Percentiles rank a stretch among this genome's conserved stretches.
Conservation (phyloP, 1,140 invertebrate genomes). For the Cyclina sinensis region DNA sequence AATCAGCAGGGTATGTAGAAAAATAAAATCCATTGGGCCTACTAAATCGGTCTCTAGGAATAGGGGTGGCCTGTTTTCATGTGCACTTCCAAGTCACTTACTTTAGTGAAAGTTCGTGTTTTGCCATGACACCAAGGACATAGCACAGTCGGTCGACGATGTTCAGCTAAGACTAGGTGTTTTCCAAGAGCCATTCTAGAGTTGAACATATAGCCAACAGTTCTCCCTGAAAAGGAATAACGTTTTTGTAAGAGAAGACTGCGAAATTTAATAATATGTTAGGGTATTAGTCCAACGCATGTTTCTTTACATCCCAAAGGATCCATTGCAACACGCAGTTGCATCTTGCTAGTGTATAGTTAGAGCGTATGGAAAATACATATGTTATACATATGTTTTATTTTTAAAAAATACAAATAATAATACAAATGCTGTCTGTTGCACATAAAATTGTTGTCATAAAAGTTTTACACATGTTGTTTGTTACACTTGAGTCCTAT, state of each 20-base stretch:
- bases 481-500: neutral
- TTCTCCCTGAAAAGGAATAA: conserved; percentile 4
- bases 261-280: neutral
- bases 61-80: neutral
- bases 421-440: too few relatives aligned
- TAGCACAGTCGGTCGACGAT: neutral
- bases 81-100: neutral
- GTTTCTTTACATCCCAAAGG: neutral
- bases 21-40: neutral
- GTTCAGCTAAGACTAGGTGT: neutral
- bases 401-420: too few relatives aligned
- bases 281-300: neutral
- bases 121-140: neutral
- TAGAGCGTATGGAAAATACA: neutral
- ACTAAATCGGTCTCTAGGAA: neutral
- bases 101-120: neutral
- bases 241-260: too few relatives aligned
- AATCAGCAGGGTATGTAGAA: neutral
- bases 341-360: neutral
- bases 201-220: neutral
- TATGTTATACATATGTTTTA: neutral
- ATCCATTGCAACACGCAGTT: neutral
- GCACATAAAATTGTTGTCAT: neutral
- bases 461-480: neutral
- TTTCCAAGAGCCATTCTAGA: neutral